Evolutionary conservation across 2,888 invertebrate genomes (phyloP), one percentile per base, ranked within the genome.

Genomic region (Cephalotes varians): DNA sequence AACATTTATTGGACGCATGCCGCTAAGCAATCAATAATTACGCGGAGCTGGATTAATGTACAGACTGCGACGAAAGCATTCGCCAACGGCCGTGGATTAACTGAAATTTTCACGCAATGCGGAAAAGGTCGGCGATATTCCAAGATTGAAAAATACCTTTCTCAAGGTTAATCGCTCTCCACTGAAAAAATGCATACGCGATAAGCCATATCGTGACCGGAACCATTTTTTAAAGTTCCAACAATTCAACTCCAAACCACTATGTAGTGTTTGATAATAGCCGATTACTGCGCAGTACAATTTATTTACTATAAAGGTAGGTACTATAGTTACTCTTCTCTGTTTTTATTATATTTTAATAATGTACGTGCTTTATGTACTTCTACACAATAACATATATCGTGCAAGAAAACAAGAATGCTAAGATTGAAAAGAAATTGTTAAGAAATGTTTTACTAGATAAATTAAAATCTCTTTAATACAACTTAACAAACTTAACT

Each of bases 21-120:
- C 82, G 83, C 85, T 86, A 82, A 83, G 86, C 85, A 90, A 89
- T 89, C 89, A 90, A 89, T 89, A 89, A 89, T 89, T 89, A 89
- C 90, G 84, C 84, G 71, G 79, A 71, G 81, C 88, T 83, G 88
- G 85, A 89, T 89, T 89, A 89, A 88, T 86, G 90, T 86, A 86
- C 88, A 81, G 85, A 62, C 87, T 37, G 82, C 62, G 76, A 62
- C 51, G 76, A 84, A 76, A 84, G 84, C 85, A 71, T 69, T 69
- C 65, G 71, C 85, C 76, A 72, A 40, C 56, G 80, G 60, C 25
- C 54, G 44, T 21, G 58, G 37, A 74, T 83, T 62, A 56, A 12
- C 67, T 34, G 79, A 49, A 44, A 72, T 82, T 72, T 76, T 71
- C 71, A 62, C 12, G n/a, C n/a, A 34, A 5, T 25, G n/a, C 21